Percentiles rank a stretch among this genome's conserved stretches.
Evolutionary conservation across 1,140 invertebrate species (phyloP).

Genomic region (Bombus waltoni): DNA sequence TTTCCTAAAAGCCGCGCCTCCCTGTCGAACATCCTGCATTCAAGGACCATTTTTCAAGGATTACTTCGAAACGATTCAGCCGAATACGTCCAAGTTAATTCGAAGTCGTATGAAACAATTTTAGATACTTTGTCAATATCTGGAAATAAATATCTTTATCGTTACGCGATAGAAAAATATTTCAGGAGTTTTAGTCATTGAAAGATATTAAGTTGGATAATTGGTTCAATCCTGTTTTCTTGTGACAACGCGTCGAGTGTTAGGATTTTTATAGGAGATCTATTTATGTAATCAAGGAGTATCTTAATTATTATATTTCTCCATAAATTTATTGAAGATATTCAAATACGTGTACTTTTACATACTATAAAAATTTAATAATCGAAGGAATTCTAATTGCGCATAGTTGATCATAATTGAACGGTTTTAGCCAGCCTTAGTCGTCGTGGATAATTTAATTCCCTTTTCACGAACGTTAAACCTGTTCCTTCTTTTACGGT

Average conservation of each 20-base stretch:
- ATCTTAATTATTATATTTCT: too few relatives aligned
- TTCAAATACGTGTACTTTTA: too few relatives aligned
- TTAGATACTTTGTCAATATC: neutral
- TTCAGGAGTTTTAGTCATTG: too few relatives aligned
- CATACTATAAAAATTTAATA: neutral
- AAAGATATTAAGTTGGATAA: too few relatives aligned
- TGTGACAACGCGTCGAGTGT: too few relatives aligned
- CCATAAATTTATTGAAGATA: too few relatives aligned
- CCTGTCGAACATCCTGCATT: neutral
- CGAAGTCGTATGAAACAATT: neutral
- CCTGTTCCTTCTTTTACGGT: slow-evolving; percentile 3
- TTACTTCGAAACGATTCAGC: neutral
- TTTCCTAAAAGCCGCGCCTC: neutral
- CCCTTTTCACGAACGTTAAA: slow-evolving; percentile 4
- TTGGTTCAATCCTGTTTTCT: too few relatives aligned
- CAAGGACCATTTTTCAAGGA: slow-evolving; percentile 14
- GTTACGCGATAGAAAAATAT: too few relatives aligned
- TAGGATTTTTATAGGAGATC: too few relatives aligned
- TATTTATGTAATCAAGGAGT: too few relatives aligned
- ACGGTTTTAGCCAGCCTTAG: neutral
- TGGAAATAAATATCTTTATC: neutral
- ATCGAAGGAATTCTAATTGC: slow-evolving; percentile 23
- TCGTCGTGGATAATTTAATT: slow-evolving; percentile 23
- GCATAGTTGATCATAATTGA: slow-evolving; percentile 19
- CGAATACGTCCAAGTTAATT: neutral